These are phyloP conservation scores for Cuculus canorus DNA, from an alignment of 2,797 vertebrate genomes.

Conservation along the genomic window DNA sequence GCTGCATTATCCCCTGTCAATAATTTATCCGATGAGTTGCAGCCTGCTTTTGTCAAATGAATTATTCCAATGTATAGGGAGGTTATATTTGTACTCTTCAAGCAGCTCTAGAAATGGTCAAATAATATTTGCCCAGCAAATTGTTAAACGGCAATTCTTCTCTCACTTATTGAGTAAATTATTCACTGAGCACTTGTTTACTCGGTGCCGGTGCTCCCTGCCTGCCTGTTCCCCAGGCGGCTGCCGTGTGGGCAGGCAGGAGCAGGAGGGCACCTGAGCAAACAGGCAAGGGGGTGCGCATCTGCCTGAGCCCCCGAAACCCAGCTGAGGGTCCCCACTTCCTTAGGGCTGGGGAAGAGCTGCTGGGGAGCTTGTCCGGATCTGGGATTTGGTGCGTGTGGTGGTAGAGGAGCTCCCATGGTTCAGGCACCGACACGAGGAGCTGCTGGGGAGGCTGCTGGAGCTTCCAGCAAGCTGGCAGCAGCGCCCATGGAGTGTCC, in stretches of 20 bases:
- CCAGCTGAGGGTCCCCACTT: background rate
- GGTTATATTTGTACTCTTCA: slow-evolving; percentile 54
- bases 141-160: slow-evolving; percentile 55
- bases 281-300: background rate
- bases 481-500: accelerated
- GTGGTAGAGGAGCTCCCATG: background rate
- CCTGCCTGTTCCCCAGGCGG: background rate
- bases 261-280: background rate
- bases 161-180: slow-evolving; percentile 37
- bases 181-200: slow-evolving; percentile 57
- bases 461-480: background rate
- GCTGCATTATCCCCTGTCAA: background rate
- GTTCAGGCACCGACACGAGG: accelerated
- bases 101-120: slow-evolving; percentile 55
- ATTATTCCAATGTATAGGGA: background rate
- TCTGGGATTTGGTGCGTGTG: accelerated
- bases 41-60: background rate
- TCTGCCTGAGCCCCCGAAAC: background rate
- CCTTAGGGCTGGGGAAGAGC: background rate
- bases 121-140: slow-evolving; percentile 68
- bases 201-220: background rate
- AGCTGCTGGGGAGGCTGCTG: background rate
- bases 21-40: slow-evolving; percentile 15
- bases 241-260: background rate
- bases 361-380: accelerated